Conservation (phyloP, 1,140 invertebrate species). For the Ptiloglossa arizonensis region DNA sequence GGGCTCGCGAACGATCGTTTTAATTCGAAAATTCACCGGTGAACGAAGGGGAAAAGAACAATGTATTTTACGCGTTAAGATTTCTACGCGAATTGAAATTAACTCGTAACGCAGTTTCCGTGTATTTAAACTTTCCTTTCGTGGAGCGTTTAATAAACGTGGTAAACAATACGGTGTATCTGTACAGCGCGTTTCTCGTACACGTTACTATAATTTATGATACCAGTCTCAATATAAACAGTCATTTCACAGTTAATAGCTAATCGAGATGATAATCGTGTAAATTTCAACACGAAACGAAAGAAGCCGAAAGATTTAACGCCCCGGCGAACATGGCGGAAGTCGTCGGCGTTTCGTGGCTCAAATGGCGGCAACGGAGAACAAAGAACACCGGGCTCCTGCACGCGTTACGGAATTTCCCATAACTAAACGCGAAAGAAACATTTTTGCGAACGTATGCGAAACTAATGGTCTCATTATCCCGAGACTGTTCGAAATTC, state of each 20-base stretch:
- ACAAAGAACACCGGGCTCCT: constrained; percentile 22
- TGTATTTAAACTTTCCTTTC: too few species aligned
- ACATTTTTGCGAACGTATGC: background rate
- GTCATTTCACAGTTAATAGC: background rate
- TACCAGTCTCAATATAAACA: too few species aligned
- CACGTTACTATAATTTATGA: too few species aligned
- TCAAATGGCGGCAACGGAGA: constrained; percentile 22
- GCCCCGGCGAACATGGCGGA: constrained; percentile 23
- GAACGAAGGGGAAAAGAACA: too few species aligned
- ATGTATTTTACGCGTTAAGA: too few species aligned
- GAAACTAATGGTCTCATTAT: background rate
- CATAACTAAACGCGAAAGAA: background rate
- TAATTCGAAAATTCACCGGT: too few species aligned
- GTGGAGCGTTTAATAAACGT: too few species aligned
- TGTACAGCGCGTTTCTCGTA: too few species aligned
- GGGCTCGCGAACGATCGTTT: too few species aligned
- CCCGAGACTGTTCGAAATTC: background rate
- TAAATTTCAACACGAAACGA: background rate
- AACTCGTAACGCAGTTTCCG: too few species aligned
- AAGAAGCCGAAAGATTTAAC: constrained; percentile 5
- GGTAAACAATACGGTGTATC: too few species aligned
- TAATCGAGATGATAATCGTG: background rate
- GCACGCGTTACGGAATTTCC: background rate
- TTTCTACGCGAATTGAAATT: too few species aligned
- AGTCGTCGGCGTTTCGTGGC: constrained; percentile 4